These are phyloP conservation scores for Anabas testudineus DNA, from an alignment of 2,797 vertebrate species.

Conservation along the genomic window DNA sequence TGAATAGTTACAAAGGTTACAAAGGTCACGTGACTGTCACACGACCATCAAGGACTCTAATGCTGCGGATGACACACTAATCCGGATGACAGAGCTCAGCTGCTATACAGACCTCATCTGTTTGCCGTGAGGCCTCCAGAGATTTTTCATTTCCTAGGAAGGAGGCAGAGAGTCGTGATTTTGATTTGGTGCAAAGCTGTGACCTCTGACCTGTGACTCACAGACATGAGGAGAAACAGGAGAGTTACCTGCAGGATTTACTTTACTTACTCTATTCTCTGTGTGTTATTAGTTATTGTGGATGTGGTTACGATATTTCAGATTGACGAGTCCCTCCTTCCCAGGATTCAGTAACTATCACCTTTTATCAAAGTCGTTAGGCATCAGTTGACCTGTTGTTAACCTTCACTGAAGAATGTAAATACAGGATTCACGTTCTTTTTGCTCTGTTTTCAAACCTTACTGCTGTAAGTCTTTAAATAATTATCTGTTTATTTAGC, in stretches of 20 bases:
- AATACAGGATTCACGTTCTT: too few species aligned
- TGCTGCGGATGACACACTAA: conserved; percentile 46
- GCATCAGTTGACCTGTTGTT: too few species aligned
- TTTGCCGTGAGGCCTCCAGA: conserved; percentile 13
- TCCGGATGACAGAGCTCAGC: conserved; percentile 46
- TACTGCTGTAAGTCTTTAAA: too few species aligned
- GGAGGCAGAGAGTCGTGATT: conserved; percentile 2
- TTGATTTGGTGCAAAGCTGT: conserved; percentile 40
- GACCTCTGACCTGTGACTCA: conserved; percentile 37
- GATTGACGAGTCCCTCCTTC: too few species aligned
- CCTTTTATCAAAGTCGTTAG: too few species aligned
- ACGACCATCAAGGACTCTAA: conserved; percentile 22
- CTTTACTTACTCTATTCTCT: neutral
- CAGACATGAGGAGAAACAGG: conserved; percentile 3
- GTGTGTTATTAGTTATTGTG: neutral
- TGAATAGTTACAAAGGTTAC: neutral
- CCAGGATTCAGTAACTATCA: too few species aligned
- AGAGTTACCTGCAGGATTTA: neutral
- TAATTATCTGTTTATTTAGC: too few species aligned
- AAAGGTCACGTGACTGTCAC: conserved; percentile 20
- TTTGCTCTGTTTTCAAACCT: too few species aligned
- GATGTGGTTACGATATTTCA: too few species aligned
- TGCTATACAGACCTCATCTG: conserved; percentile 10
- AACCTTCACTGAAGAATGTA: too few species aligned
- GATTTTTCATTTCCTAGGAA: conserved; percentile 7